Base-by-base conservation (phyloP, 1,140 invertebrate genomes). In the Odontomachus brunneus region DNA sequence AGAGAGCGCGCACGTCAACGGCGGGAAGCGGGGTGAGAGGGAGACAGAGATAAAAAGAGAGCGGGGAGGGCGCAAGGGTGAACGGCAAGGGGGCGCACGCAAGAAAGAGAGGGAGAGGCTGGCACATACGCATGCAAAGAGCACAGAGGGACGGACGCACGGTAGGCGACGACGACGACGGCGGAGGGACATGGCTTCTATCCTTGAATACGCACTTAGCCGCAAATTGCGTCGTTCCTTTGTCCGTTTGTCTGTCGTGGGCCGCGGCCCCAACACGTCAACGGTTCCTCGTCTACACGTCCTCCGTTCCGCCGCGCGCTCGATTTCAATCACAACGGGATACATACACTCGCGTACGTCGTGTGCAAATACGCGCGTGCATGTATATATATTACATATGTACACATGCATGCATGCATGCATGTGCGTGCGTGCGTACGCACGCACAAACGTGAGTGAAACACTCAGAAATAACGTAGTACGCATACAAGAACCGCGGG, bases 121-220 rank as follows among this genome's bases (percentile, higher is more conserved):
- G 60, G 65, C 69, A 75, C 44, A 53, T 65, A 66, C 55, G 71
- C 85, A 87, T 48, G 85, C 74, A 75, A 76, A 53, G 82, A 87
- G 51, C 51, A 67, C 59, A 65, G 72, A 82, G 60, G 63, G 66
- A 83, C 76, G 67, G 63, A 75, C 59, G 74, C 82, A 87, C 62
- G 78, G 38, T 44, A 44, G 83, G 74, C 76, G 81, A 87, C 66
- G 76, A 29, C 9, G 69, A 74, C 72, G 69, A 33, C 29, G 81
- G 60, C 75, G 80, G 63, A 80, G 82, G 83, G 83, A 78, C 72
- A 86, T 86, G 88, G 84, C 81, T 89, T 73, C 74, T 75, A 89
- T 89, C 84, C 86, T 88, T 88, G 87, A 88, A 62, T 85, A 88
- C 84, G 75, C 84, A 80, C 82, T 84, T 86, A 51, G 53, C 22